Conservation (phyloP, 2,113 vertebrate species). For the Osmerus eperlanus region DNA sequence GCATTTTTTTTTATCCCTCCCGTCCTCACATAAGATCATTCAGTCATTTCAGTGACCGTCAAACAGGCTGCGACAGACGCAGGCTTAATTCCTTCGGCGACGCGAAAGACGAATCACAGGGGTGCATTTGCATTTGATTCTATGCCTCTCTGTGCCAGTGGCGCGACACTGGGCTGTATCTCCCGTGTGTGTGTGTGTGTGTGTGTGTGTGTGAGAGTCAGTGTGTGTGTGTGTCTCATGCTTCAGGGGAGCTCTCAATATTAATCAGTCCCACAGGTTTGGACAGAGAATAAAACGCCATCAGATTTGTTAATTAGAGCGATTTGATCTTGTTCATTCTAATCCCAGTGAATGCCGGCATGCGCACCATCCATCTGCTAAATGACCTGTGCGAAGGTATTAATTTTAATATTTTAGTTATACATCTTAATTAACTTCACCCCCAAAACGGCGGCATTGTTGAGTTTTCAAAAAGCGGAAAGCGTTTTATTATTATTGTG, state of each 20-base stretch:
- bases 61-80: conserved; percentile 36
- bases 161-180: background rate
- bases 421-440: conserved; percentile 62
- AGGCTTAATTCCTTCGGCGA: conserved; percentile 25
- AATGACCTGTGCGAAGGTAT: conserved; percentile 52
- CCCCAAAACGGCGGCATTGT: conserved; percentile 31
- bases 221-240: conserved; percentile 17
- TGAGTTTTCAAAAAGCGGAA: conserved; percentile 35
- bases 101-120: conserved; percentile 52
- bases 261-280: conserved; percentile 30
- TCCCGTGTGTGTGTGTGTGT: too few species aligned
- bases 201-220: too few species aligned
- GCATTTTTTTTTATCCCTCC: conserved; percentile 1
- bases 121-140: conserved; percentile 53
- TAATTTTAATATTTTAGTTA: conserved; percentile 56
- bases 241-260: conserved; percentile 28
- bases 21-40: conserved; percentile 26
- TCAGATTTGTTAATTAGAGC: conserved; percentile 60
- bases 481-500: conserved; percentile 14
- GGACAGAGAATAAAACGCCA: conserved; percentile 31
- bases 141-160: conserved; percentile 34
- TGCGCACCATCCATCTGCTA: conserved; percentile 47
- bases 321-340: conserved; percentile 52
- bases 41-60: conserved; percentile 20
- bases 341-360: conserved; percentile 36